These are phyloP conservation scores for Baronia brevicornis DNA, from an alignment of 2,888 invertebrate species.

Conservation along the genomic window DNA sequence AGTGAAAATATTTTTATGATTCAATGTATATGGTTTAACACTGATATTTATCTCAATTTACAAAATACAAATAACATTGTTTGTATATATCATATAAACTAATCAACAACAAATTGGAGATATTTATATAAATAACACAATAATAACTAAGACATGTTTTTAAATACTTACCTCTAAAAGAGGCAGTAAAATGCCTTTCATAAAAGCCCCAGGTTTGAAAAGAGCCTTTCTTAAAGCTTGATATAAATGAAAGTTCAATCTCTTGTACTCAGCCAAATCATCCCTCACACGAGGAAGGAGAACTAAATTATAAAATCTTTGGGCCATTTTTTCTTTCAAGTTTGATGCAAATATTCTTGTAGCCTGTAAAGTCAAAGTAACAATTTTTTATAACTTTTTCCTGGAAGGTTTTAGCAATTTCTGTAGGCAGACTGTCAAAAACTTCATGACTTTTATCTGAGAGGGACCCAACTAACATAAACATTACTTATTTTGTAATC, in stretches of 20 bases:
- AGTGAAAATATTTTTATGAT: too few species aligned
- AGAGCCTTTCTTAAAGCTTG: constrained; percentile 94
- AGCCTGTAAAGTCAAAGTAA: constrained; percentile 72
- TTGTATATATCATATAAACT: neutral
- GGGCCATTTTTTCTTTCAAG: constrained; percentile 96
- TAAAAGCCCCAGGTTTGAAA: constrained; percentile 98
- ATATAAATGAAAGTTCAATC: constrained; percentile 96
- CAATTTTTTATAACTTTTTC: neutral
- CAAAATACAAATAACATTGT: neutral
- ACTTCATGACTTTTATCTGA: too few species aligned
- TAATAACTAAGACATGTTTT: neutral
- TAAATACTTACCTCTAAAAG: constrained; percentile 73
- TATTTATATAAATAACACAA: neutral
- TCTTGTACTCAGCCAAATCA: constrained; percentile 95
- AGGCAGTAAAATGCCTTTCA: constrained; percentile 91
- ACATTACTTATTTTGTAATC: too few species aligned
- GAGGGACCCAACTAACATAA: too few species aligned
- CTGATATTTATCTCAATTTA: too few species aligned
- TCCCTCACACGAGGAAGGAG: constrained; percentile 94
- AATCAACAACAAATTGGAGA: neutral
- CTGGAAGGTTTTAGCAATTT: neutral
- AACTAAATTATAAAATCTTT: constrained; percentile 95
- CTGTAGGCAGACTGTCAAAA: too few species aligned
- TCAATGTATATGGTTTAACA: too few species aligned
- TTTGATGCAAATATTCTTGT: constrained; percentile 98